Evolutionary conservation across 1,140 invertebrate species (phyloP), one percentile per base, ranked within the genome.

Genomic region (Aradophagus sp.): DNA sequence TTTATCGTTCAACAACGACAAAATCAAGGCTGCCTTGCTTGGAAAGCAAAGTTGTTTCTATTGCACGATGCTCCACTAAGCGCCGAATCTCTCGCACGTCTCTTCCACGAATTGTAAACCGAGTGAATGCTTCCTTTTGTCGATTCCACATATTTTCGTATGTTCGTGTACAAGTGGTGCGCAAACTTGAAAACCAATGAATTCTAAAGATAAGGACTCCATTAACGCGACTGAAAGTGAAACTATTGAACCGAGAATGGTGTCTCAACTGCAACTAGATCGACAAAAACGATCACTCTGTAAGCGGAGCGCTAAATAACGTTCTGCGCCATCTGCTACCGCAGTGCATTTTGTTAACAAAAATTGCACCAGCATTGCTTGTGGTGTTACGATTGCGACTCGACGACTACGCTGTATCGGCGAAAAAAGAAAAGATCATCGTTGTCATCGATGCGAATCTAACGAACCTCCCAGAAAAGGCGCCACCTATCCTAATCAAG

Each of bases 121-220:
- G 27, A 48, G n/a, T 55, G 29, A 26, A 59, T 52, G 48, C 59
- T 63, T 63, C 59, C 59, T 53, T 63, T n/a, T 11, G 38, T 61
- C 23, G 31, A 58, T 36, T 45, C 23, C 16, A 34, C 12, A 15
- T 34, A 13, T 31, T 38, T 31, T 12, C 7, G 35, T 29, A 10
- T 17, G n/a, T 44, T 36, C 10, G 53, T 13, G 20, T 5, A 16
- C 3, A 12, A 1, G 14, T n/a, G 13, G 26, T 16, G 6, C 13
- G 27, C 26, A 58, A 7, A 38, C 32, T 29, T 16, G 26, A 15
- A 38, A 23, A 26, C 2, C 23, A 52, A 20, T 14, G 13, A 26
- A 50, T 42, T 55, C n/a, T 55, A 41, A 52, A 52, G 27, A 6
- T 26, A 15, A 41, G 3, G 6, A 55, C 6, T 32, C 19, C 7